A percentile compares a stretch with the other conserved stretches of the same genome.
These are phyloP conservation scores for Caiman crocodilus DNA, from an alignment of 2,797 vertebrate genomes.

Conservation along the genomic window DNA sequence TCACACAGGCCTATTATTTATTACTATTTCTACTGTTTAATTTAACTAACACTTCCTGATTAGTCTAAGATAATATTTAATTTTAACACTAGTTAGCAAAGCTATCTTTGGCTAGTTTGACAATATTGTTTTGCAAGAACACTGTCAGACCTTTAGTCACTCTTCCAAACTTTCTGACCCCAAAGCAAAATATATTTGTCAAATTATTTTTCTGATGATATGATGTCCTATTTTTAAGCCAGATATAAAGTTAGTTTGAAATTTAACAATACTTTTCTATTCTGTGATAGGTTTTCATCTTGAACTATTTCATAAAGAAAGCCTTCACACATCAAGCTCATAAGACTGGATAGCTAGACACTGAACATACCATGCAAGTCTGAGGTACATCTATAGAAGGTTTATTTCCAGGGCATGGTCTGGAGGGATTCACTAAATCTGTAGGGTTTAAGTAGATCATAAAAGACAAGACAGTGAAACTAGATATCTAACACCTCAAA, in stretches of 20 bases:
- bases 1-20: not conserved
- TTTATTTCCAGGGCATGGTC: conserved; percentile 13
- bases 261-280: not conserved
- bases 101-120: not conserved
- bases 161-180: not conserved
- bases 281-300: too few relatives aligned
- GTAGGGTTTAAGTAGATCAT: conserved; percentile 34
- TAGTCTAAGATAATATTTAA: not conserved
- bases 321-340: not conserved
- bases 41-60: not conserved
- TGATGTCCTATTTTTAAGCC: not conserved
- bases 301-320: not conserved
- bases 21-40: not conserved
- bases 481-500: not conserved
- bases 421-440: conserved; percentile 41
- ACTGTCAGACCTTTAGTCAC: not conserved
- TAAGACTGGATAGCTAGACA: not conserved
- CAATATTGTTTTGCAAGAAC: not conserved
- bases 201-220: not conserved
- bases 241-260: not conserved
- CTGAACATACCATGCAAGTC: not conserved
- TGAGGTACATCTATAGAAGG: not conserved
- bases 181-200: not conserved
- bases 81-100: not conserved
- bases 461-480: conserved; percentile 30